Evolutionary conservation across 1,140 invertebrate genomes (phyloP).

Genomic region (Euura saliciscinereae): DNA sequence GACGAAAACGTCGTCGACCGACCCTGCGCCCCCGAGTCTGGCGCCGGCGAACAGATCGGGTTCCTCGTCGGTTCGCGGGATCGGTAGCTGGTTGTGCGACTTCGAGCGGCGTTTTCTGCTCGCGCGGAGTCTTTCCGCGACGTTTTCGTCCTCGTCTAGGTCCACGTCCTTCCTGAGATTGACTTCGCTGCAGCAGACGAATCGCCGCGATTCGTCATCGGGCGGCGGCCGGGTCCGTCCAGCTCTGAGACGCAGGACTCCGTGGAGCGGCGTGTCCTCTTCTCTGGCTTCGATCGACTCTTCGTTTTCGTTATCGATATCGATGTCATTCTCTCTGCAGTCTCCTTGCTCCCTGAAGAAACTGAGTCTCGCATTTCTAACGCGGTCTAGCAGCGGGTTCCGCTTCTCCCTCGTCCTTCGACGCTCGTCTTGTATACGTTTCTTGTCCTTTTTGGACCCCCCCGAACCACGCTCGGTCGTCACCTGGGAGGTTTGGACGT

Average conservation of each 20-base stretch:
- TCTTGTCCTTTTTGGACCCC: slow-evolving; percentile 54
- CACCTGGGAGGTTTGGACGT: slow-evolving; percentile 61
- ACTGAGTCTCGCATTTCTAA: slow-evolving; percentile 73
- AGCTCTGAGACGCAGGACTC: slow-evolving; percentile 45
- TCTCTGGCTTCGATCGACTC: neutral
- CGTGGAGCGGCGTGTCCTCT: slow-evolving; percentile 13
- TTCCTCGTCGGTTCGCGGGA: neutral
- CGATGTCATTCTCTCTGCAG: slow-evolving; percentile 51
- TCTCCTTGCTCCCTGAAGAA: slow-evolving; percentile 66
- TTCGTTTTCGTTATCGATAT: slow-evolving; percentile 55
- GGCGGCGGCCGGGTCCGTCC: slow-evolving; percentile 30
- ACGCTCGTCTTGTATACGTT: slow-evolving; percentile 55
- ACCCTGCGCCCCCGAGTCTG: neutral
- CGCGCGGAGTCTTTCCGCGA: slow-evolving; percentile 38
- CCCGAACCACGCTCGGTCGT: slow-evolving; percentile 48
- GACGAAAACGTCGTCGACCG: slow-evolving; percentile 34
- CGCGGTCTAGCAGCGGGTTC: slow-evolving; percentile 72
- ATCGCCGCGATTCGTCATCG: slow-evolving; percentile 46
- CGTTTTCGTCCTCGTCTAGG: slow-evolving; percentile 41
- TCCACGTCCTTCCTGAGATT: slow-evolving; percentile 45
- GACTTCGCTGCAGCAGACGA: slow-evolving; percentile 49
- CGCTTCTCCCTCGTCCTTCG: slow-evolving; percentile 67
- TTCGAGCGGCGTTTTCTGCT: slow-evolving; percentile 53
- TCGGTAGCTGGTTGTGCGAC: slow-evolving; percentile 46
- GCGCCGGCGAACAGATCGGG: neutral